Base-by-base conservation (phyloP, 2,888 invertebrate genomes). In the Chelonus formosanus region DNA sequence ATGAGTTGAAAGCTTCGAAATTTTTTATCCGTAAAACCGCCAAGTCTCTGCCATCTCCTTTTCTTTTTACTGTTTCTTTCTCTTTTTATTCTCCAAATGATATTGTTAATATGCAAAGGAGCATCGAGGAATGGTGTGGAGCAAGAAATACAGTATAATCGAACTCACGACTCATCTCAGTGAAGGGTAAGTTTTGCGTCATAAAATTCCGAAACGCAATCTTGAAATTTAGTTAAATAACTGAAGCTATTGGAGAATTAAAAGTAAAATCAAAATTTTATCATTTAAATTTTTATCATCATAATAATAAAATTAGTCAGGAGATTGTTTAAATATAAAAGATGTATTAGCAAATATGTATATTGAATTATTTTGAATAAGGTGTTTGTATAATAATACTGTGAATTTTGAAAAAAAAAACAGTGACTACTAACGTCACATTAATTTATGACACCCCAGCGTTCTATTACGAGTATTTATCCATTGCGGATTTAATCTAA, bases 391-490 rank as follows among this genome's bases (percentile, higher is more conserved):
- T 31, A 31, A 48, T 48, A 48, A 10, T 48, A 20, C 10, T 5
- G 10, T 3, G 48, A 48, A 7, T 63, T 35, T 40, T 55, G 36
- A n/a, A n/a, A n/a, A n/a, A n/a, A n/a, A n/a, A n/a, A n/a, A 47
- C 43, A 57, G 36, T 53, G 53, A 53, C 32, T 36, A 34, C 43
- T 52, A 43, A 43, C 53, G 52, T n/a, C 82, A 84, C 83, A 79
- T 82, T 83, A 84, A 84, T 84, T 84, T 84, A 84, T 83, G 75
- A 81, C 81, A 84, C 84, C 84, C 84, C 74, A 81, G 84, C 79
- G 84, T 80, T 84, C 84, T 81, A 84, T 84, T 84, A 83, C 83
- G 84, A 84, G 84, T 84, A 84, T 84, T 84, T 84, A 84, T 84
- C 82, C 84, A 78, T 44, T 76, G 80, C 79, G 82, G 81, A 83